Percentiles rank a stretch among this genome's conserved stretches.
Evolutionary conservation across 2,888 invertebrate genomes (phyloP).

Genomic region (Cybosia mesomella): DNA sequence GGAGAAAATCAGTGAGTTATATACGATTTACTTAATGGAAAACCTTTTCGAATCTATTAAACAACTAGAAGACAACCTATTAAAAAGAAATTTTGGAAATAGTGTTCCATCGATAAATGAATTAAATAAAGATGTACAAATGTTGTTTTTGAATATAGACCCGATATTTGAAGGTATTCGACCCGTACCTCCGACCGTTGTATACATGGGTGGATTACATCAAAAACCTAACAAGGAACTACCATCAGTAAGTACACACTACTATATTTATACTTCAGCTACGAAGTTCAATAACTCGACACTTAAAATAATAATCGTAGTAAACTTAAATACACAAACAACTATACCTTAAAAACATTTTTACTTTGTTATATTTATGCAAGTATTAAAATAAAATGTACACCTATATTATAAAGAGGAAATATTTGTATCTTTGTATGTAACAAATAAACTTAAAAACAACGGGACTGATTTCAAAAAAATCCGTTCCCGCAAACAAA

Average conservation of each 20-base stretch:
- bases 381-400: too few species aligned
- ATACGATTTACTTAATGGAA: slow-evolving; percentile 1
- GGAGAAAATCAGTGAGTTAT: slow-evolving; percentile 16
- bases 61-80: slow-evolving; percentile 4
- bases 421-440: too few species aligned
- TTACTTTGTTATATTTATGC: too few species aligned
- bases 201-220: slow-evolving; percentile 74
- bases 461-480: too few species aligned
- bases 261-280: too few species aligned
- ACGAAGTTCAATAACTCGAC: too few species aligned
- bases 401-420: too few species aligned
- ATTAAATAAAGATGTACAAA: slow-evolving; percentile 56
- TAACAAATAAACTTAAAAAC: too few species aligned
- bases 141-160: slow-evolving; percentile 73
- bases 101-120: slow-evolving; percentile 44
- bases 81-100: slow-evolving; percentile 29
- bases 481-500: too few species aligned
- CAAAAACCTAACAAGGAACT: slow-evolving; percentile 53
- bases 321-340: too few species aligned
- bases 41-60: slow-evolving; percentile 11
- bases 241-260: slow-evolving; percentile 15
- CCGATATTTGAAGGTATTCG: slow-evolving; percentile 63
- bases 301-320: too few species aligned
- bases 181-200: slow-evolving; percentile 68
- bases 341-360: too few species aligned